Evolutionary conservation across 2,888 invertebrate species (phyloP), one percentile per base, ranked within the genome.

Genomic region (Lucinisca nassula): DNA sequence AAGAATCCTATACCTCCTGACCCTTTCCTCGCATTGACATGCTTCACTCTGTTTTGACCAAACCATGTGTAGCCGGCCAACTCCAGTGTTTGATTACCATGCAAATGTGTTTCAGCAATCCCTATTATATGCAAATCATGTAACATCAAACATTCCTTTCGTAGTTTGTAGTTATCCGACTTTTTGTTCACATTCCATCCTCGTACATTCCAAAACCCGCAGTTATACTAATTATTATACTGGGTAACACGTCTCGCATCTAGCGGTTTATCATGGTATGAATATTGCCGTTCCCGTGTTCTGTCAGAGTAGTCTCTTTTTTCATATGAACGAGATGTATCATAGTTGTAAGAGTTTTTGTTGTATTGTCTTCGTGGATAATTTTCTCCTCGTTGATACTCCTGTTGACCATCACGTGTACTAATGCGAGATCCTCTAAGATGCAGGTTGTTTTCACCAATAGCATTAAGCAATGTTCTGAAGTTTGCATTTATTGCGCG

Each of bases 1-100:
- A 76, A 76, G 35, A 2, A 27, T 27, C 74, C 74, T n/a, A 74
- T 30, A 45, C 74, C 74, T n/a, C 74, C 74, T n/a, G 45, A 45
- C 3, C 74, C 74, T 35, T 74, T 45, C n/a, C 6, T 40, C 4
- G 74, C 49, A 1, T 12, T 40, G 40, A 4, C 30, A 30, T 74
- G 40, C n/a, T 24, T 14, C 12, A 1, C n/a, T 74, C 51, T 51
- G 21, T 74, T 74, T 24, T 74, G 38, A 10, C 74, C 74, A 12
- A 74, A 24, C 74, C 74, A 74, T 17, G n/a, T 35, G 24, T 73
- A 73, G 1, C 74, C 74, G 17, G 38, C 14, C 12, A 74, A 10
- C 12, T 2, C 24, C 21, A 74, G 45, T 12, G 49, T 45, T 24
- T 74, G 45, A 72, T 72, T 38, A 8, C 37, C 38, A 35, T 51